A percentile compares a stretch with the other conserved stretches of the same genome.
Evolutionary conservation across 2,113 vertebrate species (phyloP).

Genomic region (Gulo gulo): DNA sequence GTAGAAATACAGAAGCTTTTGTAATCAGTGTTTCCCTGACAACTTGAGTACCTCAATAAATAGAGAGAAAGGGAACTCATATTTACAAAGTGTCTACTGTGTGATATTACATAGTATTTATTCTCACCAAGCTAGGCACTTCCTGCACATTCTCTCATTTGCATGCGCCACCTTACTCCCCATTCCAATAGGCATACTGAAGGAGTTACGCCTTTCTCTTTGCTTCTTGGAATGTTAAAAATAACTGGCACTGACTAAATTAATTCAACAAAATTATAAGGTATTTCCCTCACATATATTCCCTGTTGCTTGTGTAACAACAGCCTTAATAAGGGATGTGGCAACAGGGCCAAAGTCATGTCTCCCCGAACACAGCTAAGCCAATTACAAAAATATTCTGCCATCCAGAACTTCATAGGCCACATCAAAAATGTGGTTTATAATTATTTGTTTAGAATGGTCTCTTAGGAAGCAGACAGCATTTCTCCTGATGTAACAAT

Average conservation of each 20-base stretch:
- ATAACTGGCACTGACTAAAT: conserved; percentile 3
- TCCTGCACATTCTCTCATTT: neutral
- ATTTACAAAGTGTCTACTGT: neutral
- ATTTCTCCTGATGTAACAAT: conserved; percentile 1
- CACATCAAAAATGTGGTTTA: conserved; percentile 23
- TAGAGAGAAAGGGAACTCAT: neutral
- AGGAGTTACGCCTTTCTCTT: neutral
- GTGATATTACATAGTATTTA: neutral
- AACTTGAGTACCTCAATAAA: neutral
- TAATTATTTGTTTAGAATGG: conserved; percentile 38
- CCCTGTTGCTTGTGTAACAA: neutral
- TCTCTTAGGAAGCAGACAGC: conserved; percentile 35
- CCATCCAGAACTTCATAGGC: conserved; percentile 2
- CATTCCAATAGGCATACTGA: neutral
- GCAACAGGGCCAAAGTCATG: neutral
- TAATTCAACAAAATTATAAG: conserved; percentile 19
- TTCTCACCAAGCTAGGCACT: neutral
- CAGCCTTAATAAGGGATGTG: neutral
- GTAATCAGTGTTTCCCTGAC: neutral
- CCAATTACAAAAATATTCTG: conserved; percentile 52
- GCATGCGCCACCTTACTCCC: neutral
- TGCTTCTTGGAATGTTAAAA: conserved; percentile 14
- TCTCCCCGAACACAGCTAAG: neutral
- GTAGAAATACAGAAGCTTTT: conserved; percentile 7
- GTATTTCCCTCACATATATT: neutral